Conservation (phyloP, 2,797 vertebrate species). For the Lepilemur septentrionalis region DNA sequence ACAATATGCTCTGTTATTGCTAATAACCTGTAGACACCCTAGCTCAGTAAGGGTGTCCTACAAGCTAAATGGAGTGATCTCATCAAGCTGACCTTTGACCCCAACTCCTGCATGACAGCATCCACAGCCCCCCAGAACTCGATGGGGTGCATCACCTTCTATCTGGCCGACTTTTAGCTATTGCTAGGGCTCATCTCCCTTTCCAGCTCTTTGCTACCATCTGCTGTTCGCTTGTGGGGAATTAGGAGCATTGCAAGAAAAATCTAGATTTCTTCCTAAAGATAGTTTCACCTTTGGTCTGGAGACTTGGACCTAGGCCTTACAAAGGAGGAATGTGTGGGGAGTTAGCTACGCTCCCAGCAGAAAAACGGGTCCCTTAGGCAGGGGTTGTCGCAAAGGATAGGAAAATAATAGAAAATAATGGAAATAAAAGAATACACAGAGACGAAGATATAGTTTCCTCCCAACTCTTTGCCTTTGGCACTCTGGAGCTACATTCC, state of each 20-base stretch:
- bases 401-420: no score
- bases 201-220: conserved; percentile 80
- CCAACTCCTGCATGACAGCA: background rate
- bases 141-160: rapidly evolving
- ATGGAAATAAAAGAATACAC: no score
- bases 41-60: background rate
- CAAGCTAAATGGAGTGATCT: background rate
- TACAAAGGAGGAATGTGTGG: background rate
- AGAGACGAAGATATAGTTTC: background rate
- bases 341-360: no score
- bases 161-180: background rate
- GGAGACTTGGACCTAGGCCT: background rate
- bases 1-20: background rate
- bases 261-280: conserved; percentile 27
- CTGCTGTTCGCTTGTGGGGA: conserved; percentile 73
- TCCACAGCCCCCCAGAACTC: background rate
- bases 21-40: background rate
- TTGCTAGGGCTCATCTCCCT: background rate
- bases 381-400: no score
- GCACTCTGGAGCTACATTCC: background rate
- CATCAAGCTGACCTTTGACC: background rate
- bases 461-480: background rate
- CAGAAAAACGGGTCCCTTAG: no score
- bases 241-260: background rate
- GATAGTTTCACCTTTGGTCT: background rate